phyloP scores from a whole-genome alignment of 2,888 invertebrate species.

The Lepetodrilus schrolli region DNA sequence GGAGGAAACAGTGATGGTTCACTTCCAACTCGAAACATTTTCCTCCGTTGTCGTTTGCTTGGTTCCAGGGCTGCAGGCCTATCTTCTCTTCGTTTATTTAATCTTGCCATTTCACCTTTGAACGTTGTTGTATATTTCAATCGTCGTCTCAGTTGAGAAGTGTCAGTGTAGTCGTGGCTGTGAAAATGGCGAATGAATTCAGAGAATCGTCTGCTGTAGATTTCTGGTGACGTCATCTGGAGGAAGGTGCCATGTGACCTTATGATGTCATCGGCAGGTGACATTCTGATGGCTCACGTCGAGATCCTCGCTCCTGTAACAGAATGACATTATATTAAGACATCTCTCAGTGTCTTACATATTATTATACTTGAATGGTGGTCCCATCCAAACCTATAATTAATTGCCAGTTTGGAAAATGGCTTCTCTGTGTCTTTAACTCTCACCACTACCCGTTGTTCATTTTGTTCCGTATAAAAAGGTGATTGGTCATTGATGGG shows the following conservation, averaged over 20 bases:
- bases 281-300: slow-evolving; percentile 1
- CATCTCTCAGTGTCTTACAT: too few relatives aligned
- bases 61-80: slow-evolving; percentile 37
- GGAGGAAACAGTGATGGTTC: slow-evolving; percentile 49
- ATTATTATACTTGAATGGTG: too few relatives aligned
- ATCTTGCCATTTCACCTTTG: slow-evolving; percentile 46
- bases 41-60: slow-evolving; percentile 1
- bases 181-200: slow-evolving; percentile 32
- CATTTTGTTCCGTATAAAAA: too few relatives aligned
- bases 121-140: slow-evolving; percentile 42
- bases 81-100: slow-evolving; percentile 42
- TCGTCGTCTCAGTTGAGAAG: slow-evolving; percentile 41
- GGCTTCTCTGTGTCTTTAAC: too few relatives aligned
- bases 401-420: too few relatives aligned
- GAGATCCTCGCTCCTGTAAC: too few relatives aligned
- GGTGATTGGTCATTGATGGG: too few relatives aligned
- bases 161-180: slow-evolving; percentile 10
- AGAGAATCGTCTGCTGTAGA: slow-evolving; percentile 32
- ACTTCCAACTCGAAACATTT: slow-evolving; percentile 17
- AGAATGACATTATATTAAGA: too few relatives aligned
- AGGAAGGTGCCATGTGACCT: slow-evolving; percentile 21
- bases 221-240: slow-evolving; percentile 31
- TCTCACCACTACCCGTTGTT: too few relatives aligned
- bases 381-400: too few relatives aligned
- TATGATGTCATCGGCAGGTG: slow-evolving; percentile 3